Base-by-base conservation (phyloP, 2,888 invertebrate species). In the Polymixis flavicincta region DNA sequence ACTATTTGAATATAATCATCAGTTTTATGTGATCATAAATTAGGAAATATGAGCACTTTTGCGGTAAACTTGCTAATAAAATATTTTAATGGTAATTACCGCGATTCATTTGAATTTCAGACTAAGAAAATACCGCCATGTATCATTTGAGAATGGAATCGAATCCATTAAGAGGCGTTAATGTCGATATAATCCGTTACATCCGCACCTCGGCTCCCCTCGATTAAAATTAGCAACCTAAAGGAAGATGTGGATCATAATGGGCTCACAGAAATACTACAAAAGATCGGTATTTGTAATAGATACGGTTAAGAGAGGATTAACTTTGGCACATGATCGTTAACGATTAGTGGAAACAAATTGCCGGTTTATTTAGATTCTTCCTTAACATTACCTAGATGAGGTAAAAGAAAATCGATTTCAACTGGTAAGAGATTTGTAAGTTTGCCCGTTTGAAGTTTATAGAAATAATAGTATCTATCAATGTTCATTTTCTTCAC, bases 171-270 rank as follows among this genome's bases (percentile, higher is more conserved):
- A 89, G 88, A 90, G 90, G 92, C 90, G 93, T 90, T 92, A 93
- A 94, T 93, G 90, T 91, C 83, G 75, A 85, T 89, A 91, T 93
- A 94, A 94, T 93, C 93, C 93, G 92, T 90, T 88, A 93, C 93
- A 94, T 94, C 94, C 94, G 92, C 88, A 91, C 82, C 87, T 88
- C 85, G 83, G 76, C 82, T 89, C 92, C 91, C 92, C 89, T 91
- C 89, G 90, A 91, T 92, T 91, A 92, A 93, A 94, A 93, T 95
- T 93, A 93, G 93, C 93, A 90, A 92, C 89, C 88, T 87, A 90
- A 88, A 92, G 92, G 93, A 94, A 92, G 90, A 90, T 88, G 92
- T 92, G 91, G 89, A 92, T 92, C 92, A 93, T 89, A 92, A 90
- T 91, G 88, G 88, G 84, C 87, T 86, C 83, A 88, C 80, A 72